Percentiles rank a stretch among this genome's conserved stretches.
These are phyloP conservation scores for Danio kyathit DNA, from an alignment of 2,797 vertebrate genomes.

Conservation along the genomic window DNA sequence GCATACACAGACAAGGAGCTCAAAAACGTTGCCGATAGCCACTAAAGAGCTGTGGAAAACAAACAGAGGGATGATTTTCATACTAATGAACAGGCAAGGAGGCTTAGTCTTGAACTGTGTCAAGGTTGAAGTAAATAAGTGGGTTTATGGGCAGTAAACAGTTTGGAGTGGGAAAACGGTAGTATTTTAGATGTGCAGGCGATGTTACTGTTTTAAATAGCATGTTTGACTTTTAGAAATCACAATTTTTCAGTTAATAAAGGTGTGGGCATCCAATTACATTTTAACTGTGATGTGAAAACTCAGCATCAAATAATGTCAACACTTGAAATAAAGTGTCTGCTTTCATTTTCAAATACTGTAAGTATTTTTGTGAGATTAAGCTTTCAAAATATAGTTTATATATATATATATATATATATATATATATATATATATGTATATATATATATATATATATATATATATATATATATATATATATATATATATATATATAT, in stretches of 20 bases:
- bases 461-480: too few species aligned
- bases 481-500: too few species aligned
- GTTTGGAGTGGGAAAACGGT: background rate
- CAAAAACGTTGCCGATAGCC: constrained; percentile 30
- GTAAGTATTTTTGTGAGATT: too few species aligned
- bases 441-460: too few species aligned
- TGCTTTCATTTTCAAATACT: too few species aligned
- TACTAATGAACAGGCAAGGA: constrained; percentile 51
- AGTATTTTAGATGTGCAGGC: background rate
- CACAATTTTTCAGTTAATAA: background rate
- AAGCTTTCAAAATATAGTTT: too few species aligned
- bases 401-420: too few species aligned
- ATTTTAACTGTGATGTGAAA: background rate
- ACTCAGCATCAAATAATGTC: too few species aligned
- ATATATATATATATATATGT: too few species aligned
- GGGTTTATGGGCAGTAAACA: background rate
- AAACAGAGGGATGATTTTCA: constrained; percentile 53
- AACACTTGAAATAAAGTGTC: too few species aligned
- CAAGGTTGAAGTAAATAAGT: constrained; percentile 11
- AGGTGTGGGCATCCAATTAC: too few species aligned
- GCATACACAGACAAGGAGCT: constrained; percentile 26
- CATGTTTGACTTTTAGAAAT: background rate
- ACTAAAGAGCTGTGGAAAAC: constrained; percentile 56
- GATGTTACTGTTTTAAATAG: background rate
- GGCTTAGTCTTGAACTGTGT: constrained; percentile 14